Base-by-base conservation (phyloP, 23 tunicate species). In the Phallusia fumigata region DNA sequence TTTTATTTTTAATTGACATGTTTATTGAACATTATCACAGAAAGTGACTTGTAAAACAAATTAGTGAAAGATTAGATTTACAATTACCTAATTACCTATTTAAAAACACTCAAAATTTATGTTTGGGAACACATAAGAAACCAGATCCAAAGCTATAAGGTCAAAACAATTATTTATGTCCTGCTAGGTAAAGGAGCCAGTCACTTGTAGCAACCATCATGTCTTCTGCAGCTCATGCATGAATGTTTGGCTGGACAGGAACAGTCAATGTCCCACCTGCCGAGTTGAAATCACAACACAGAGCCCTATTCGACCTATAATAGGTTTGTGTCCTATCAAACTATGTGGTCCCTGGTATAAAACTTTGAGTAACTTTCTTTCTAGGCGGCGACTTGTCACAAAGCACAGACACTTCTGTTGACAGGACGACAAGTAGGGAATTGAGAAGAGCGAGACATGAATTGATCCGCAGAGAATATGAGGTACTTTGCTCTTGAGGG, bases 191-290 rank as follows among this genome's bases (percentile, higher is more conserved):
- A 86, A 77, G 65, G 91, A 92, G 34, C 97, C 97, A 65, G 89
- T 85, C 50, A 92, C 91, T 35, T 92, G 97, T 82, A 78, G 86
- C 36, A 92, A 92, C 87, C 91, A 87, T 33, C 97, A 92, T 65
- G 97, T 84, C 0, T 92, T 92, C 86, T 92, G 97, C 83, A 87
- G 89, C 53, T 50, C 77, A 22, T 92, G 97, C 69, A 92, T 92
- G 89, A 86, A 92, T 47, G 86, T 87, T 18, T 92, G 97, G 97
- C 85, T 92, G 33, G 91, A 92, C 47, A 87, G 84, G 76, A 87
- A 92, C 86, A 87, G 65, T 35, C 81, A 53, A 0, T 92, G 97
- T 73, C 97, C 97, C 28, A 80, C 88, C 32, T 92, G 97, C 34
- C 64, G 97, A 47, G 97, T 92, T 26, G 91, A 92, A 52, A 85